phyloP scores from a whole-genome alignment of 2,888 invertebrate species.

The Diarsia brunnea region DNA sequence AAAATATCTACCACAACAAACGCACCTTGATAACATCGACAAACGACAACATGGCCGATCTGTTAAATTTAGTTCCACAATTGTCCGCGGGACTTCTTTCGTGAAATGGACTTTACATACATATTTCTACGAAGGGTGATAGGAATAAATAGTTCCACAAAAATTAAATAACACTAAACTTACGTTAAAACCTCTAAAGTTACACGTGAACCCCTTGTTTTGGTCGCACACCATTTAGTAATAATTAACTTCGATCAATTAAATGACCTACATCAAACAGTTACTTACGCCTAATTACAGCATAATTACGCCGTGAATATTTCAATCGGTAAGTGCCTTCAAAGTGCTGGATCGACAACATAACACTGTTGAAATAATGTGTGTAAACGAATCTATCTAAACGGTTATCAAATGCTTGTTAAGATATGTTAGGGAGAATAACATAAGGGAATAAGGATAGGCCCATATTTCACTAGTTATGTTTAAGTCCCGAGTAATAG shows the following conservation, averaged over 20 bases:
- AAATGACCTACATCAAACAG: constrained; percentile 54
- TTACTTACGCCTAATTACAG: constrained; percentile 50
- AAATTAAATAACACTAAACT: background rate
- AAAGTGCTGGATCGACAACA: constrained; percentile 1
- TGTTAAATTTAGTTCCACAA: no score
- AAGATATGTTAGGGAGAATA: background rate
- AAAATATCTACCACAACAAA: no score
- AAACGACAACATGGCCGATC: no score
- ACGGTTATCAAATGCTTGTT: background rate
- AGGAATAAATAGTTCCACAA: background rate
- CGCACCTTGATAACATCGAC: no score
- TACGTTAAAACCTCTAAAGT: constrained; percentile 12
- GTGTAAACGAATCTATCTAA: background rate
- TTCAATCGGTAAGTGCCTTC: constrained; percentile 43
- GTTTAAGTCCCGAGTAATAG: no score
- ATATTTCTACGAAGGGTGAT: background rate
- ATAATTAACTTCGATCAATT: constrained; percentile 55
- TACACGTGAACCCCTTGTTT: constrained; percentile 25
- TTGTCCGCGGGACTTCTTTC: no score
- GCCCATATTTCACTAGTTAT: no score
- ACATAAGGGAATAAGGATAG: no score
- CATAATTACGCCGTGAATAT: constrained; percentile 47
- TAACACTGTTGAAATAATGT: background rate
- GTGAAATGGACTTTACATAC: no score
- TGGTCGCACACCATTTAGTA: constrained; percentile 23